Base-by-base conservation (phyloP, 2,888 invertebrate species). In the Drosophila infuscata region DNA sequence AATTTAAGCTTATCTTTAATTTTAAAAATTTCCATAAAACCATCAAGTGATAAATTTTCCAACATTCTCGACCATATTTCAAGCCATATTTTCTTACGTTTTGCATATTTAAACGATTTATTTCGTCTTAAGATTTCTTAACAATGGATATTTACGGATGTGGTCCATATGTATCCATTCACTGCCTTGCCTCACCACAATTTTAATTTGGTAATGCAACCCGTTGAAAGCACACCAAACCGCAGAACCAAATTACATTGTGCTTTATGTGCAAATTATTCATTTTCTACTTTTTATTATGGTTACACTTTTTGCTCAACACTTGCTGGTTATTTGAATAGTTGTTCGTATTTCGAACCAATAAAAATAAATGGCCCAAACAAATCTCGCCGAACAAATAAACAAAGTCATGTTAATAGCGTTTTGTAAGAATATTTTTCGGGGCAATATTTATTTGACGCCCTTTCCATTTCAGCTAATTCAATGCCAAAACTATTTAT, bases 211-310 rank as follows among this genome's bases (percentile, higher is more conserved):
- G 61, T 76, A 80, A 66, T 79, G 71, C 67, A 70, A 49, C 32
- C 38, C 36, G 33, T 33, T 30, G 46, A 25, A 67, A 51, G 35
- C 35, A 30, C 20, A 43, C 20, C 38, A 48, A 63, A 56, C 76
- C 80, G 43, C 80, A 68, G 53, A 81, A 62, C n/a, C 69, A 70
- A 70, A 52, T 79, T 63, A 70, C 36, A 62, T 52, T 64, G 63
- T 71, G 72, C 81, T 83, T 74, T 75, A 83, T 81, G 70, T 72
- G 79, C 70, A 71, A 83, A 83, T 83, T 83, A 83, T 81, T 71
- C 70, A 74, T 46, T 49, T 81, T 53, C 49, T 32, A 6, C 38
- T 25, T 33, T 35, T 48, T 48, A 36, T 58, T 61, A 49, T 61
- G 56, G 65, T 60, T 64, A 38, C 35, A 53, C 0, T 48, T 56